Base-by-base conservation (phyloP, 2,113 vertebrate genomes). In the Hyperoodon ampullatus region DNA sequence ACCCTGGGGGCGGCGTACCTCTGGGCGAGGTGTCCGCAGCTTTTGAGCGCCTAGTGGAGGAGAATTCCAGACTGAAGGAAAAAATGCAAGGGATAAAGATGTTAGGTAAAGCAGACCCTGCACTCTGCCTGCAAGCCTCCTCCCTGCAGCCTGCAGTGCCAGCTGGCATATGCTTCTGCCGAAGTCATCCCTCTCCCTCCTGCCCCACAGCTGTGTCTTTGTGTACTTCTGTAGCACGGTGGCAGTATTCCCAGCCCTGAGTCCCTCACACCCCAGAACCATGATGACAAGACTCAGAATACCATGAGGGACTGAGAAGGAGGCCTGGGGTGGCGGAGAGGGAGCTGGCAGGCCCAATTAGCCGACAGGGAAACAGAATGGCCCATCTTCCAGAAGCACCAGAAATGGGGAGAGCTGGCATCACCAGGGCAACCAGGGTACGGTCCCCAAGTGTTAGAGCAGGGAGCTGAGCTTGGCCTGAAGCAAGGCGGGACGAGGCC, bases 51-150 rank as follows among this genome's bases (percentile, higher is more conserved):
- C 99, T 99, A 94, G 98, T 99, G 98, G 99, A 99, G 96, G 99
- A 99, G 99, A 99, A 99, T 97, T 96, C 98, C 85, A 99, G 99
- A 77, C 98, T 99, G 98, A 99, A 99, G 98, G 99, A 99, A 98
- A 99, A 99, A 97, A 99, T 99, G 99, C 99, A 99, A 97, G 99
- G 99, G 80, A 99, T 99, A 96, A 99, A 99, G 98, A 99, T 99
- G 92, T 99, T 99, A 84, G 99, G 99, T 99, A 99, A 98, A 96
- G 81, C 96, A 93, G 96, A 88, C n/a, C 75, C 15, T 9, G 65
- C 23, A 3, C 42, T 19, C 47, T 39, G 80, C 82, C 50, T 13
- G 47, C 42, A 16, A 58, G 68, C n/a, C 33, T 28, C 61, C 42
- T 15, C 23, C 85, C 92, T 28, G 11, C 26, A 65, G 86, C 83